Conservation (phyloP, 1,140 invertebrate species). For the Drosophila auraria region DNA sequence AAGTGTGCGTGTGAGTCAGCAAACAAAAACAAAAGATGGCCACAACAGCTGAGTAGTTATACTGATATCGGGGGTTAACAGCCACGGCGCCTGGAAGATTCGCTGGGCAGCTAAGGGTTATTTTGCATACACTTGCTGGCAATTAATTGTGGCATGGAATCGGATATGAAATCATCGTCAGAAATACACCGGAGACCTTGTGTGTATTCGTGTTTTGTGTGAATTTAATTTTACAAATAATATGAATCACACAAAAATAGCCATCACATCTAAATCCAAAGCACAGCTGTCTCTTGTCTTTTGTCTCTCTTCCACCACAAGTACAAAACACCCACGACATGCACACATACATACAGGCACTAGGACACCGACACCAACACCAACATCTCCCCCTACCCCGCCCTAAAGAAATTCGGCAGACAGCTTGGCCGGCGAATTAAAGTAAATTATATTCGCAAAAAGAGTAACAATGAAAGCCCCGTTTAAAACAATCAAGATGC, state of each 20-base stretch:
- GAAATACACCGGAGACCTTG: conserved; percentile 55
- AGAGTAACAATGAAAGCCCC: conserved; percentile 3
- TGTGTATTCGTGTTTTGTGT: conserved; percentile 23
- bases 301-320: conserved; percentile 38
- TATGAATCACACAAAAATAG: conserved; percentile 81
- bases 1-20: conserved; percentile 57
- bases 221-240: conserved; percentile 80
- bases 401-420: conserved; percentile 12
- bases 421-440: conserved; percentile 24
- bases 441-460: conserved; percentile 6
- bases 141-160: conserved; percentile 51
- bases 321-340: conserved; percentile 34
- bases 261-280: conserved; percentile 52
- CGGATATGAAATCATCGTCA: conserved; percentile 74
- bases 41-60: conserved; percentile 65
- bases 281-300: conserved; percentile 73
- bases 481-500: background rate
- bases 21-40: conserved; percentile 51
- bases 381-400: conserved; percentile 6
- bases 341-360: conserved; percentile 13
- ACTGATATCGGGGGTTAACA: conserved; percentile 21
- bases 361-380: conserved; percentile 7
- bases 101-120: conserved; percentile 24
- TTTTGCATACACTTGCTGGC: conserved; percentile 52
- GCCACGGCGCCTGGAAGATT: conserved; percentile 12